Conservation (phyloP, 2,888 invertebrate genomes). For the Acleris cristana region DNA sequence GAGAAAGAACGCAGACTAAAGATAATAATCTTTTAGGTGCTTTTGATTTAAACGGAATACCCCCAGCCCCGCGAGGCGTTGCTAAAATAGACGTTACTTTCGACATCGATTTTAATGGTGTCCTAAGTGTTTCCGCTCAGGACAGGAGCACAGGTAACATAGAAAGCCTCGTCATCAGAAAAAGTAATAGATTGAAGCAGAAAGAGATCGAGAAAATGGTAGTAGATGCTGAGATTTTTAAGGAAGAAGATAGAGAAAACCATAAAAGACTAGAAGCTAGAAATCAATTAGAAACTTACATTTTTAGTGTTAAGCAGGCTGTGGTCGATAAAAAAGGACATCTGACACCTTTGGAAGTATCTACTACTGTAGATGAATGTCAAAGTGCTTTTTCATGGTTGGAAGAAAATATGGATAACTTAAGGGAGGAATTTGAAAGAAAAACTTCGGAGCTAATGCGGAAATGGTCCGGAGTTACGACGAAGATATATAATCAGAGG, state of each 20-base stretch:
- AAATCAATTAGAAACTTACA: constrained; percentile 66
- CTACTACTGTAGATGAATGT: constrained; percentile 55
- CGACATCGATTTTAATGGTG: constrained; percentile 61
- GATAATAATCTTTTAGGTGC: constrained; percentile 67
- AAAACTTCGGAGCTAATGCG: constrained; percentile 61
- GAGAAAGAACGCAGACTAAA: constrained; percentile 64
- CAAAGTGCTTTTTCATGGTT: constrained; percentile 60
- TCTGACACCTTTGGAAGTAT: constrained; percentile 52
- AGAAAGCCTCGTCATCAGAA: constrained; percentile 56
- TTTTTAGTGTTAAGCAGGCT: constrained; percentile 59
- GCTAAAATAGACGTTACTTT: constrained; percentile 68
- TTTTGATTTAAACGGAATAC: constrained; percentile 63
- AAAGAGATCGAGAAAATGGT: constrained; percentile 62
- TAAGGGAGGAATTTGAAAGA: constrained; percentile 62
- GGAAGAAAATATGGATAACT: constrained; percentile 56
- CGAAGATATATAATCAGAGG: constrained; percentile 50
- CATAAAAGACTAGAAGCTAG: constrained; percentile 60
- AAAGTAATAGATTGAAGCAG: constrained; percentile 57
- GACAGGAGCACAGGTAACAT: constrained; percentile 61
- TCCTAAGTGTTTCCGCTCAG: constrained; percentile 61
- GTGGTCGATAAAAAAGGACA: constrained; percentile 52
- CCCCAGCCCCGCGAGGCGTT: constrained; percentile 65
- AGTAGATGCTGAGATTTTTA: constrained; percentile 56
- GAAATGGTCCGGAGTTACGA: constrained; percentile 57
- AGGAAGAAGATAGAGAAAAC: constrained; percentile 61